Evolutionary conservation across 2,797 vertebrate species (phyloP).

Genomic region (Mormyrops boulengeri): DNA sequence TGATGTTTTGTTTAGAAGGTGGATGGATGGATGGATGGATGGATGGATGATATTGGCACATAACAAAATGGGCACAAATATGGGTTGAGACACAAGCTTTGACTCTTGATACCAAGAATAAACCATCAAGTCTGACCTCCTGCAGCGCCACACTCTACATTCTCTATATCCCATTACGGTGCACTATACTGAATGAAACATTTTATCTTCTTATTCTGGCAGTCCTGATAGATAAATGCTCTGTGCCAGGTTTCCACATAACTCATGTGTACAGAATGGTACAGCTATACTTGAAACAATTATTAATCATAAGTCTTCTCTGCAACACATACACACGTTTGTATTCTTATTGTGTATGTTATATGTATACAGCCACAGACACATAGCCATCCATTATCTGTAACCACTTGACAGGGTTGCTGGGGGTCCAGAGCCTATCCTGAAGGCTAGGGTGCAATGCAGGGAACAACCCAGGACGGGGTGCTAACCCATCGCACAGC

Average conservation of each 20-base stretch:
- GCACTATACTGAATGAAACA: background rate
- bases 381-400: background rate
- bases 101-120: background rate
- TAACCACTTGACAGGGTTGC: background rate
- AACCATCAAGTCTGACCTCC: background rate
- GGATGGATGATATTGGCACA: background rate
- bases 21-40: background rate
- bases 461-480: background rate
- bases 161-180: background rate
- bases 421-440: background rate
- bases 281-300: background rate
- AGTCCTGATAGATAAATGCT: background rate
- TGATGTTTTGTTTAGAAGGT: background rate
- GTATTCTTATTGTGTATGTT: background rate
- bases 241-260: background rate
- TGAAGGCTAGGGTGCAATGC: background rate
- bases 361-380: background rate
- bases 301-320: background rate
- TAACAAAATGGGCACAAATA: background rate
- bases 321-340: background rate
- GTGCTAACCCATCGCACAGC: background rate
- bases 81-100: background rate
- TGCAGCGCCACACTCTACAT: background rate
- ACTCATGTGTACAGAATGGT: background rate
- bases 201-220: background rate